These are phyloP conservation scores for Sthenelais limicola DNA, from an alignment of 2,888 invertebrate species.

Conservation along the genomic window DNA sequence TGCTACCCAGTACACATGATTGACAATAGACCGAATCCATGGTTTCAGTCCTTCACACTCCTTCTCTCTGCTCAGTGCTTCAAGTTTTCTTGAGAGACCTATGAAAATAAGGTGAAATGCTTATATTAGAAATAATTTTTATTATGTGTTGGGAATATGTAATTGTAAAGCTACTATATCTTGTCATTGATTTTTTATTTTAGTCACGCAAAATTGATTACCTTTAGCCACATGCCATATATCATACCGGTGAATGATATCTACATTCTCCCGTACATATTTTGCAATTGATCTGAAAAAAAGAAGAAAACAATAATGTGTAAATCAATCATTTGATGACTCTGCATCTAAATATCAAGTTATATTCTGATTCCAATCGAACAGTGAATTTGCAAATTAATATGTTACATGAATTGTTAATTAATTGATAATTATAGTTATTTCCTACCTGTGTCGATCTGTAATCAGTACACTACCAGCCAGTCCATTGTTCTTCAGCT, in stretches of 20 bases:
- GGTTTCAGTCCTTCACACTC: neutral
- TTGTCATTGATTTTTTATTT: no score
- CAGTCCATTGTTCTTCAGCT: neutral
- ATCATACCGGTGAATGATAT: neutral
- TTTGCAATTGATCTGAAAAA: neutral
- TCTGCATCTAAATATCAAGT: no score
- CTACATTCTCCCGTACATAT: neutral
- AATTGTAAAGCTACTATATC: no score
- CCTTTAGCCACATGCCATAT: neutral
- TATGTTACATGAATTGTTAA: no score
- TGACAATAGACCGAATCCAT: neutral
- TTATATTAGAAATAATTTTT: no score
- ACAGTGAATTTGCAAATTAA: no score
- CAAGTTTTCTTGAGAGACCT: neutral
- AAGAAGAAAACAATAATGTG: no score
- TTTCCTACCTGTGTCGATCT: neutral
- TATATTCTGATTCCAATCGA: no score
- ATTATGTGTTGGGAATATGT: no score
- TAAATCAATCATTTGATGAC: no score
- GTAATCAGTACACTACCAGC: neutral
- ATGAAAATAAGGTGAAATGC: neutral
- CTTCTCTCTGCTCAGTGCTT: neutral
- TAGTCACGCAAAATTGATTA: no score
- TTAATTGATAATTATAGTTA: no score
- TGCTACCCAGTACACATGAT: neutral